Evolutionary conservation across 2,797 vertebrate genomes (phyloP), one percentile per base, ranked within the genome.

Genomic region (Manis javanica): DNA sequence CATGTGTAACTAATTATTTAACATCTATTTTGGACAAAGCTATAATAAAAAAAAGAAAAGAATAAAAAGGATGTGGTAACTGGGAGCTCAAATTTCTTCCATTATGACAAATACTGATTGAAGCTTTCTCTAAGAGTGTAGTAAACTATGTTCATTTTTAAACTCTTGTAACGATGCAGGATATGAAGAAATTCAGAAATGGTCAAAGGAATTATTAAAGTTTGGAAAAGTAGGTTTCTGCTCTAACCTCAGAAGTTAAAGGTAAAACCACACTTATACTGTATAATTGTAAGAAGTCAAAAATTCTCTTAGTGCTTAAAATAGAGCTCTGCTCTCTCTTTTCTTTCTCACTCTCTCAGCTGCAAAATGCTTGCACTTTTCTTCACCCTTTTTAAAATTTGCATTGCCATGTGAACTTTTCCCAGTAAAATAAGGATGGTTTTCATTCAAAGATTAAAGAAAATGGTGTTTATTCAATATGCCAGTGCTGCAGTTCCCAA

Each of bases 121-220:
- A 61, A 81, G 29, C 6, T 31, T 91, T 91, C 78, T 42, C 34
- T 53, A 84, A 46, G 14, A 95, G 81, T 14, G 34, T 46, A 85
- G 71, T 15, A 19, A 90, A 71, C 24, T 90, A 69, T 51, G 8
- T 5, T 92, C 59, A 91, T 18, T 75, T 92, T 79, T 72, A 81
- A 90, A 94, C 37, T 71, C 59, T 18, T 81, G 26, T 92, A 93
- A 89, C 71, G 78, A 89, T 86, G 42, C 91, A 91, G 16, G 31
- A 78, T 86, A 19, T 83, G 59, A 94, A 96, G 15, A 92, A 81
- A 91, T 94, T 96, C 49, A 91, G 78, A 72, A 90, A 91, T 95
- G 71, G 23, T 91, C 69, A 96, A 79, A 90, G 15, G 61, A 77
- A 95, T 92, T 37, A 82, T 92, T 74, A 92, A 93, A 95, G 24